Evolutionary conservation across 2,888 invertebrate genomes (phyloP).

Genomic region (Hypena proboscidalis): DNA sequence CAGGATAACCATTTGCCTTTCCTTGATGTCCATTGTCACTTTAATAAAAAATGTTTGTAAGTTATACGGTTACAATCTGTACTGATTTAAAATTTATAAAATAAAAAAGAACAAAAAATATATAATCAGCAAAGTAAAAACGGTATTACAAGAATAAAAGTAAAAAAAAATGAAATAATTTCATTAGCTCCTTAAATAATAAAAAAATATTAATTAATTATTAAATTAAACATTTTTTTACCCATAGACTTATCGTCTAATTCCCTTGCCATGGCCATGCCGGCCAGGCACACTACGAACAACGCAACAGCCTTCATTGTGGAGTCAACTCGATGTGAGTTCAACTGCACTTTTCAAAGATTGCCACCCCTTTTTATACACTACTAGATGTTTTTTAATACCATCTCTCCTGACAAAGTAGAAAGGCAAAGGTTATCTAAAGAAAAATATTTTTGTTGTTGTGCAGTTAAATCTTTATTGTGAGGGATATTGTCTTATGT

Average conservation of each 20-base stretch:
- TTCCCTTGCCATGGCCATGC: slow-evolving; percentile 68
- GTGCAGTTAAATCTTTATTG: too few relatives aligned
- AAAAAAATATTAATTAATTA: too few relatives aligned
- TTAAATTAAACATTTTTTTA: slow-evolving; percentile 49
- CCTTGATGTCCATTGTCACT: slow-evolving; percentile 74
- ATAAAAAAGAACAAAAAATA: slow-evolving; percentile 5
- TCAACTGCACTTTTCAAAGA: slow-evolving; percentile 58
- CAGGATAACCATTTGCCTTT: slow-evolving; percentile 76
- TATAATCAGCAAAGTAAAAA: too few relatives aligned
- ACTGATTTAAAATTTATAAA: not conserved
- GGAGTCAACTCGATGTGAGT: slow-evolving; percentile 57
- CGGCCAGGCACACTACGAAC: slow-evolving; percentile 66
- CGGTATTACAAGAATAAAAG: too few relatives aligned
- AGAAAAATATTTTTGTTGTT: not conserved
- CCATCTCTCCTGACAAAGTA: slow-evolving; percentile 2
- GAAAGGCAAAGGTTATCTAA: slow-evolving; percentile 5
- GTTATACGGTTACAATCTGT: too few relatives aligned
- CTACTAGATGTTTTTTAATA: not conserved
- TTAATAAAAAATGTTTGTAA: too few relatives aligned
- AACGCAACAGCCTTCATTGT: slow-evolving; percentile 68
- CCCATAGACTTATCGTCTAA: slow-evolving; percentile 59
- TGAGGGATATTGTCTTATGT: too few relatives aligned
- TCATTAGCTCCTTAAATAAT: too few relatives aligned
- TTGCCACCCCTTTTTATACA: slow-evolving; percentile 56
- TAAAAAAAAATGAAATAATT: too few relatives aligned